phyloP scores from a whole-genome alignment of 1,140 invertebrate species.

The Druon quercuslanigerum region DNA sequence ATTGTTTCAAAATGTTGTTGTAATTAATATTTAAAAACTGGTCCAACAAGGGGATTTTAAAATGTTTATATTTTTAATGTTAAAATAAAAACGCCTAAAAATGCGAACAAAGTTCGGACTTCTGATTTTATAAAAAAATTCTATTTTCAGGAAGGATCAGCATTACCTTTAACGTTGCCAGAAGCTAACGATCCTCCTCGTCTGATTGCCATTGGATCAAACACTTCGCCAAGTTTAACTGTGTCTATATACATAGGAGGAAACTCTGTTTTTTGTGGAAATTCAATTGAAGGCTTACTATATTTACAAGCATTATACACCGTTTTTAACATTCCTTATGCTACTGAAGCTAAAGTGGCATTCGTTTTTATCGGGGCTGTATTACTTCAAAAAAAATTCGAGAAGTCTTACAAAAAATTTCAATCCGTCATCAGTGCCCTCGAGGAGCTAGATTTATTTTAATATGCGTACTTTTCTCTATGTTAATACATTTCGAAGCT shows the following conservation, averaged over 20 bases:
- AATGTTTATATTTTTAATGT: no score
- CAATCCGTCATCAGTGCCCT: not conserved
- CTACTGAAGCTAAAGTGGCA: not conserved
- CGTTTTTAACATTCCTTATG: not conserved
- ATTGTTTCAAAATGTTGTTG: no score
- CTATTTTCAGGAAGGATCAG: not conserved
- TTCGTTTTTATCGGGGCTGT: not conserved
- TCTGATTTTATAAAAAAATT: no score
- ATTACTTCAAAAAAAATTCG: constrained; percentile 13
- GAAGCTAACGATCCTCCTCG: constrained; percentile 7
- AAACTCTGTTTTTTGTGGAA: not conserved
- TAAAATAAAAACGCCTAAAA: no score
- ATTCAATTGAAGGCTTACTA: not conserved
- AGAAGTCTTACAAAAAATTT: constrained; percentile 13
- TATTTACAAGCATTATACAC: constrained; percentile 6
- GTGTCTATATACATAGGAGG: constrained; percentile 7
- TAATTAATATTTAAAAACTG: no score
- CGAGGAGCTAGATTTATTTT: constrained; percentile 10
- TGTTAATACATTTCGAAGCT: not conserved
- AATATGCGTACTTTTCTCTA: not conserved
- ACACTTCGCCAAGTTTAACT: not conserved
- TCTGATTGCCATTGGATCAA: constrained; percentile 1
- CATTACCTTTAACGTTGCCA: not conserved
- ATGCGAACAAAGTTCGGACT: no score
- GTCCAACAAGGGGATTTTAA: no score